phyloP scores from a whole-genome alignment of 2,888 invertebrate genomes.

The Drosophila tanythrix region DNA sequence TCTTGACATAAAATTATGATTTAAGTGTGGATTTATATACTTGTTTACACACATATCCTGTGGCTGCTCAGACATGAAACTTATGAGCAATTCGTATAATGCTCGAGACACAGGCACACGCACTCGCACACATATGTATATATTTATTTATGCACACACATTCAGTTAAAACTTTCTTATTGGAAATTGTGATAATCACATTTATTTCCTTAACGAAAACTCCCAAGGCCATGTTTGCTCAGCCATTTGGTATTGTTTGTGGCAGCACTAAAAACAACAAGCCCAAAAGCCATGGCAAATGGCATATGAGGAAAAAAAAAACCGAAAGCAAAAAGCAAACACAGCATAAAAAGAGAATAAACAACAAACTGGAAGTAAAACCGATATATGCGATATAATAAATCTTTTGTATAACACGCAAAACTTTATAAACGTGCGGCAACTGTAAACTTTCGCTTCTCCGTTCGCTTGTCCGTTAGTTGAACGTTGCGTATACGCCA shows the following conservation, averaged over 20 bases:
- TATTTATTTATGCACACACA: slow-evolving; percentile 16
- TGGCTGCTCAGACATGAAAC: not conserved
- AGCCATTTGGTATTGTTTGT: slow-evolving; percentile 35
- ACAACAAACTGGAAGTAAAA: slow-evolving; percentile 34
- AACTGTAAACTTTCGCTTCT: slow-evolving; percentile 77
- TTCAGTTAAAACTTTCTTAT: slow-evolving; percentile 28
- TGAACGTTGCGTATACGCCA: slow-evolving; percentile 66
- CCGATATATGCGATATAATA: slow-evolving; percentile 57
- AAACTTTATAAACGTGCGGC: slow-evolving; percentile 77
- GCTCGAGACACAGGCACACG: not conserved
- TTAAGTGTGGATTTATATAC: not conserved
- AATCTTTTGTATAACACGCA: slow-evolving; percentile 77
- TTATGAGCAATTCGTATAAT: not conserved
- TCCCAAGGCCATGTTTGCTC: slow-evolving; percentile 35
- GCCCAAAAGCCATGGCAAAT: slow-evolving; percentile 55
- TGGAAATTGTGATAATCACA: slow-evolving; percentile 67
- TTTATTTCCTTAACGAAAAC: slow-evolving; percentile 67
- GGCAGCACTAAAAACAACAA: slow-evolving; percentile 41
- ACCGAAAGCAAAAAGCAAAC: slow-evolving; percentile 52
- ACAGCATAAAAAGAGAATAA: slow-evolving; percentile 37
- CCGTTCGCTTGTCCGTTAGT: slow-evolving; percentile 27
- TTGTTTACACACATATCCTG: not conserved
- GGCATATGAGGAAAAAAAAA: slow-evolving; percentile 27
- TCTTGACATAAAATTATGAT: not conserved
- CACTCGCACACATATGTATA: too few relatives aligned